Evolutionary conservation across 2,113 vertebrate genomes (phyloP), one percentile per base, ranked within the genome.

Genomic region (Corvus moneduloides): DNA sequence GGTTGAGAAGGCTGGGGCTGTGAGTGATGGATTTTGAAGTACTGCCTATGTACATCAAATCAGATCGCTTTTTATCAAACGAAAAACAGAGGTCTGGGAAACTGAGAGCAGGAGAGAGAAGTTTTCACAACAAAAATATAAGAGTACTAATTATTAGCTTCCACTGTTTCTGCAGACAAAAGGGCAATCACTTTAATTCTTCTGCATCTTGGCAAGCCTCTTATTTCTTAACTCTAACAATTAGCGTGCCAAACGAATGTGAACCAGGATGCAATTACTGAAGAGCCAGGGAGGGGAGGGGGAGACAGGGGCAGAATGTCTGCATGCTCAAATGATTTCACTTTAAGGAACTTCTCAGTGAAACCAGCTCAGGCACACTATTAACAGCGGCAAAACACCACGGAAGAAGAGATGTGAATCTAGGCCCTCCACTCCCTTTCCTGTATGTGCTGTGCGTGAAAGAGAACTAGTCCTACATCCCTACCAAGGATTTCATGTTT

Each of bases 141-240:
- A 78, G 56, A 35, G 51, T 18, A 64, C 67, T 88, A 92, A 88
- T 93, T 91, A 91, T 91, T 85, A 89, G 54, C 58, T 78, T 46
- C 61, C 68, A 82, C 94, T 92, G 61, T 81, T 96, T 89, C 76
- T 68, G n/a, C 64, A 96, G 90, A 96, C 80, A 94, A 93, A 94
- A 95, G 59, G 56, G 80, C 72, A 94, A 94, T 90, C 88, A 90
- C 84, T 87, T 87, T 73, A 96, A 88, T 89, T 93, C 64, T 80
- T 71, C 66, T 77, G 37, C 85, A 75, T 63, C 90, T 78, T 92
- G 90, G 56, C 92, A 94, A 86, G 80, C 72, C 75, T 93, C 90
- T 89, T 75, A 49, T 74, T 95, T 84, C 93, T 84, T 55, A 89
- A 79, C 71, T 93, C 71, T 49, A 94, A 85, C 72, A 94, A 96